Conservation (phyloP, 2,113 vertebrate genomes). For the Hydrochoerus hydrochaeris region DNA sequence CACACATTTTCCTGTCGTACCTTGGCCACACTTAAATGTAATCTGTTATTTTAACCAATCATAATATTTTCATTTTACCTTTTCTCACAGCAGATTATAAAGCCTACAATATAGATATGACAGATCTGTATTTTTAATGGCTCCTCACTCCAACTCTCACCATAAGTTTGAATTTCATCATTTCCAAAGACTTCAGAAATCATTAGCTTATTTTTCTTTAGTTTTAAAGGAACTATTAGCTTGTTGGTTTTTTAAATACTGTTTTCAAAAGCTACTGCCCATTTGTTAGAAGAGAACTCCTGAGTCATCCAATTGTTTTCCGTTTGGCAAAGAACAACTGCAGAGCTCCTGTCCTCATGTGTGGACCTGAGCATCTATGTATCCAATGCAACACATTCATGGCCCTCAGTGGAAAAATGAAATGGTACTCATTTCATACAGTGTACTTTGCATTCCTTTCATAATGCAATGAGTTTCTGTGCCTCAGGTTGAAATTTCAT, state of each 20-base stretch:
- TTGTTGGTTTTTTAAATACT: constrained; percentile 85
- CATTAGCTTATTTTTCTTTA: constrained; percentile 82
- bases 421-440: background rate
- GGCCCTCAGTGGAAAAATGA: rapidly evolving
- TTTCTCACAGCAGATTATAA: background rate
- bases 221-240: constrained; percentile 79
- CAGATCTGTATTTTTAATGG: background rate
- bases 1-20: constrained; percentile 40
- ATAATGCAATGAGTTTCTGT: background rate
- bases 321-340: constrained; percentile 86
- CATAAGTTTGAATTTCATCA: constrained; percentile 87
- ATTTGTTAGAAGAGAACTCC: constrained; percentile 87
- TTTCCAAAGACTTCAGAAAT: constrained; percentile 88
- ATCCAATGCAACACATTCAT: constrained; percentile 23
- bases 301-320: constrained; percentile 83
- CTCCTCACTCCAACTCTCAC: background rate
- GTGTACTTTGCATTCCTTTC: background rate
- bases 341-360: constrained; percentile 87
- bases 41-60: constrained; percentile 7
- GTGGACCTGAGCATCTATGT: constrained; percentile 87
- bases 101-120: background rate
- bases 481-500: background rate
- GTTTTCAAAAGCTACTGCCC: constrained; percentile 89
- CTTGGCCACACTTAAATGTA: background rate
- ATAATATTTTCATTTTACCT: background rate